Evolutionary conservation across 2,113 vertebrate species (phyloP), one percentile per base, ranked within the genome.

Genomic region (Pao palembangensis): DNA sequence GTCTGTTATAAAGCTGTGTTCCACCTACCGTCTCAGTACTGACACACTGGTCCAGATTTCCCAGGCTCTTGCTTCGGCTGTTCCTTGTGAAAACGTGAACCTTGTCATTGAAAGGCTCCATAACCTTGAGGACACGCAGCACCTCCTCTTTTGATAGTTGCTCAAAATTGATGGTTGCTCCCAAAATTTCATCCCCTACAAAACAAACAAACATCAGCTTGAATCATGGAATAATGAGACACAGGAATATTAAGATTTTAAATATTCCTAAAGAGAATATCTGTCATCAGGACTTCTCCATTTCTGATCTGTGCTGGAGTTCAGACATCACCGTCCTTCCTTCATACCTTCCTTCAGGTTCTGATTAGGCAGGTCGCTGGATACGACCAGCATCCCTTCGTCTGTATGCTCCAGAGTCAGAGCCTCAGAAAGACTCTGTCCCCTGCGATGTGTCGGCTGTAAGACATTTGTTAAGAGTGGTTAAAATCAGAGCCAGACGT

Each of bases 171-270:
- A 88, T 89, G 12, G 83, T 85, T 41, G 87, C 85, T 23, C 88
- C 86, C 52, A 88, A 51, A 55, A 86, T 13, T 76, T 87, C 87
- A 80, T 91, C 86, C 51, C 86, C 91, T 91, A 47, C n/a, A 47
- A 38, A 38, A 38, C 34, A 10, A 38, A 12, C 2, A 28, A 28
- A 28, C 25, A 28, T 28, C 34, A 38, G 1, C 10, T 38, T 38
- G 34, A 38, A 38, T 11, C 10, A 38, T 31, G 6, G 28, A 31
- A 31, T 31, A 31, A 31, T 7, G 28, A 31, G 2, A 6, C 28
- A 31, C 10, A 12, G 34, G 11, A 11, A 38, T 11, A 38, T 8
- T 38, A 38, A 7, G 25, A 28, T 28, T 31, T 31, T 31, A 31
- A 31, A 8, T 3, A 6, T 5, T 31, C 28, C 5, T 31, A 31